Evolutionary conservation across 1,140 invertebrate genomes (phyloP), one percentile per base, ranked within the genome.

Genomic region (Scaptomyza montana): DNA sequence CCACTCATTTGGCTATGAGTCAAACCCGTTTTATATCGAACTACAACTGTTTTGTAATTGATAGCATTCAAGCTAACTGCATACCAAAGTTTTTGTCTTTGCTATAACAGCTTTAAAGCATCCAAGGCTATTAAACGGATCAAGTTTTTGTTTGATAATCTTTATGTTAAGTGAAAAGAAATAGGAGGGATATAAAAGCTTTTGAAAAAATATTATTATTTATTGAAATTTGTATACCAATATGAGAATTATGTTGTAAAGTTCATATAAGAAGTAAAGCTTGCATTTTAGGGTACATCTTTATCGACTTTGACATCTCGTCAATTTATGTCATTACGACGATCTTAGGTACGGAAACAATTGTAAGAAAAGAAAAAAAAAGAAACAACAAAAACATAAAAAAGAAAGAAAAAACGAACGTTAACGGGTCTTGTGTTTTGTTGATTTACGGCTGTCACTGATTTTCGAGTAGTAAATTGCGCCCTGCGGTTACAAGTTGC

Each of bases 371-470:
- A 16, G 16, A 1, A 16, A 16, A 16, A 16, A 16, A 16, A 16
- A 16, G n/a, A 43, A 43, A 43, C 1, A 43, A n/a, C n/a, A n/a
- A n/a, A 0, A 25, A 25, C 21, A 25, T n/a, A 36, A 36, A 36
- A 36, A 36, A 6, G 30, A 33, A 33, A 5, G 30, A 30, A 30
- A 9, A 39, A 21, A 19, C n/a, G 39, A 30, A 36, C 25, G 41
- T 59, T 59, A 59, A 59, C 56, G 56, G 56, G 7, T 46, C 28
- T 59, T 19, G n/a, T 19, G 41, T 13, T 57, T 46, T 10, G 62
- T 72, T 59, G 69, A 63, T 57, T 71, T 71, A 51, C 25, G 68
- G 61, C 62, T 65, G 68, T 71, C 68, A 57, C 68, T 57, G 55
- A 60, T 59, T 60, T 72, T 59, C 49, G 46, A 50, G 64, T 47